Evolutionary conservation across 1,140 invertebrate genomes (phyloP).

Genomic region (Papilio aristodemus): DNA sequence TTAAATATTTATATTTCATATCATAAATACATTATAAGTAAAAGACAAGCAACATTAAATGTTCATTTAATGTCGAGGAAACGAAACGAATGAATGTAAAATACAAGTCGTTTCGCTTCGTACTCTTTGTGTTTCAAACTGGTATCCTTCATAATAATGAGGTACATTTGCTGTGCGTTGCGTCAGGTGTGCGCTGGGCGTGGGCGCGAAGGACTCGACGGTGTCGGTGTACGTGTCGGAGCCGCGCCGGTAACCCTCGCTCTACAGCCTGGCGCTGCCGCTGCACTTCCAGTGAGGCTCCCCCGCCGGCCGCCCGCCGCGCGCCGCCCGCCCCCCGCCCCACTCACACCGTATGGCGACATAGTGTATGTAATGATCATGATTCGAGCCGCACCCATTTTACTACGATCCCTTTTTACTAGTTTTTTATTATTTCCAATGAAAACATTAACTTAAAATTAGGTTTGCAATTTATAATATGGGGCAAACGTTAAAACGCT

Average conservation of each 20-base stretch:
- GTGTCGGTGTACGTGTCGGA: slow-evolving; percentile 88
- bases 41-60: neutral
- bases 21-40: neutral
- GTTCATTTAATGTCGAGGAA: neutral
- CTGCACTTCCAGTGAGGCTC: slow-evolving; percentile 56
- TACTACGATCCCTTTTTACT: no score
- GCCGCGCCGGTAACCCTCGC: slow-evolving; percentile 84
- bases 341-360: neutral
- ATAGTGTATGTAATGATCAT: no score
- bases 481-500: no score
- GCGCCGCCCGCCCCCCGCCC: neutral
- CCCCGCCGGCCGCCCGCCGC: slow-evolving; percentile 22
- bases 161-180: slow-evolving; percentile 64
- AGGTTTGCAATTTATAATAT: no score
- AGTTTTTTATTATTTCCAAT: no score
- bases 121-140: no score
- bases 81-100: no score
- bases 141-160: no score
- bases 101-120: no score
- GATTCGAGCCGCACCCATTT: no score
- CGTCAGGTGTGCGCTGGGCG: slow-evolving; percentile 82
- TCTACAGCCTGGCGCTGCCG: slow-evolving; percentile 64
- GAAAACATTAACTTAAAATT: no score
- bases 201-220: slow-evolving; percentile 88
- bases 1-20: neutral